Evolutionary conservation across 2,888 invertebrate genomes (phyloP), one percentile per base, ranked within the genome.

Genomic region (Epinotia nisella): DNA sequence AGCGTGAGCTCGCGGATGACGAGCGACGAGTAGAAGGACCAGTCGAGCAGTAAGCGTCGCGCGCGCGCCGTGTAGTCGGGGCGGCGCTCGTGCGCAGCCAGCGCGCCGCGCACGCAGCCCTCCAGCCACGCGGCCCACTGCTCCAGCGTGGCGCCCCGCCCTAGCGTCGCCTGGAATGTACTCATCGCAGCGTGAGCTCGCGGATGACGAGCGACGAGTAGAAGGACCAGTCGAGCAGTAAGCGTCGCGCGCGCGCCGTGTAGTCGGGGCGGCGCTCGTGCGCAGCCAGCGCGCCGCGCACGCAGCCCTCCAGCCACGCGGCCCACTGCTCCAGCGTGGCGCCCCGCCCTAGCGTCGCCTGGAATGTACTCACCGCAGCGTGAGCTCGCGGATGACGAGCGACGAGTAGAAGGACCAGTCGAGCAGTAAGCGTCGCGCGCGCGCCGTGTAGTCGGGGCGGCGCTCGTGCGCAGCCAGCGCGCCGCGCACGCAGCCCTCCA

Each of bases 1-100:
- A 98, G 92, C 61, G 98, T 99, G 78, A 98, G 94, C 91, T 99
- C 98, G 58, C 98, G 95, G 82, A 99, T 98, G 58, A 99, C 97
- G 96, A 98, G 97, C 39, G 98, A 98, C 90, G 98, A 97, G 89
- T 98, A 98, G 91, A 98, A 98, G 73, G 98, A 98, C 98, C 98
- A 98, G 88, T 98, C 98, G 73, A 39, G 39, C 39, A 39, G 39
- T 9, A 39, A 2, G 10, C 39, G 39, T 1, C 39, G 39, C 39
- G 39, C 39, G 39, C 39, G 39, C 39, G 39, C 39, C 39, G 39
- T 39, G 39, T 39, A 39, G 39, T 39, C 39, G 39, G 39, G 9
- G 10, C 39, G 39, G 39, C 39, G 39, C 39, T 39, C 39, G 39
- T 39, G 39, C 39, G 39, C 39, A 9, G 39, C 9, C 39, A 39